phyloP scores from a whole-genome alignment of 2,113 vertebrate genomes.

The Trogon melanurus region DNA sequence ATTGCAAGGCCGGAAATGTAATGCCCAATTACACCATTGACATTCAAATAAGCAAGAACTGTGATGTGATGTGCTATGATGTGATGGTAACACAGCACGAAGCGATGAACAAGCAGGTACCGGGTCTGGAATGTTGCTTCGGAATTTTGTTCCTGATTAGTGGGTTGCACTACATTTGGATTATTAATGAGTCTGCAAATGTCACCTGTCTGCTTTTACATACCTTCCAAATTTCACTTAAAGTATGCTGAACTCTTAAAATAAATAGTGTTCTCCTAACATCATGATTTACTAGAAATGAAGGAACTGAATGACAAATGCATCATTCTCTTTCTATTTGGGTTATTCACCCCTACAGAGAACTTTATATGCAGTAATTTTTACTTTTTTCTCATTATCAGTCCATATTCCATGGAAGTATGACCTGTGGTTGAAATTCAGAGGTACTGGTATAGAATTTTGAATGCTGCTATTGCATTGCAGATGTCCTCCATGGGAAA shows the following conservation, averaged over 20 bases:
- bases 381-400: not conserved
- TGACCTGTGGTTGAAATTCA: not conserved
- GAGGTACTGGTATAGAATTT: not conserved
- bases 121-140: not conserved
- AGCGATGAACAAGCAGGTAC: not conserved
- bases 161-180: not conserved
- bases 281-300: not conserved
- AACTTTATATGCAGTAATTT: not conserved
- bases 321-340: not conserved
- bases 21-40: not conserved
- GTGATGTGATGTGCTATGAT: not conserved
- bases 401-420: not conserved
- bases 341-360: not conserved
- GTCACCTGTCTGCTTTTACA: not conserved
- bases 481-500: slow-evolving; percentile 5
- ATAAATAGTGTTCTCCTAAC: not conserved
- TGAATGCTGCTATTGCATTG: not conserved
- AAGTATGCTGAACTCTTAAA: not conserved
- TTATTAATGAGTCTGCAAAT: not conserved
- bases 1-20: not conserved
- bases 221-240: not conserved
- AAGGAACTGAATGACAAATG: not conserved
- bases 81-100: not conserved
- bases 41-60: not conserved
- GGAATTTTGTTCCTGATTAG: not conserved